Percentiles rank a stretch among this genome's conserved stretches.
Conservation (phyloP, 1,140 invertebrate genomes). For the Papilio polyxenes region DNA sequence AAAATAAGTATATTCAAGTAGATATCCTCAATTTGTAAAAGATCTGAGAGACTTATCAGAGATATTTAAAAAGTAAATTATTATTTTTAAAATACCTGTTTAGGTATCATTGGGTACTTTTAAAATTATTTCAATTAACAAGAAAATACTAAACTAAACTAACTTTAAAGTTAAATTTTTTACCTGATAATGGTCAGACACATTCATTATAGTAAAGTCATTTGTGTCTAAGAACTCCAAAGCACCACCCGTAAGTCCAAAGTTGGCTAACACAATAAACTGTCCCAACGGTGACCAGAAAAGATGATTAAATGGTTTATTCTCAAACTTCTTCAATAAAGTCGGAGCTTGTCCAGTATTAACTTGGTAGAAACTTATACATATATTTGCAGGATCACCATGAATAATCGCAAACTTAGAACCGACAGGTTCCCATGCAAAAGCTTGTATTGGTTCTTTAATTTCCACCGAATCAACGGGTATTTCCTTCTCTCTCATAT, state of each 20-base stretch:
- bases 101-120: too few species aligned
- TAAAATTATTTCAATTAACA: too few species aligned
- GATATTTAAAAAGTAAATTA: too few species aligned
- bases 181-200: constrained; percentile 93
- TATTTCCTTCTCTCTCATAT: constrained; percentile 98
- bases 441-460: constrained; percentile 95
- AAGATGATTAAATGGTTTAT: constrained; percentile 94
- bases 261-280: constrained; percentile 94
- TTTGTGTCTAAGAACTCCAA: constrained; percentile 97
- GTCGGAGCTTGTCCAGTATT: constrained; percentile 93
- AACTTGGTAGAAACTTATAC: constrained; percentile 96
- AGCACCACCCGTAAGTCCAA: constrained; percentile 92
- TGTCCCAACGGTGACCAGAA: constrained; percentile 99
- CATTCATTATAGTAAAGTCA: constrained; percentile 96
- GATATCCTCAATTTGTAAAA: too few species aligned
- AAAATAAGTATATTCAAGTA: too few species aligned
- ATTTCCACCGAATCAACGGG: constrained; percentile 99
- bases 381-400: constrained; percentile 93
- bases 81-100: too few species aligned
- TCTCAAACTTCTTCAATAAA: constrained; percentile 94
- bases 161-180: constrained; percentile 17
- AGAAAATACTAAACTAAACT: too few species aligned
- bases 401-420: constrained; percentile 98
- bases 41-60: too few species aligned
- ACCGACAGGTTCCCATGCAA: constrained; percentile 99